Percentiles rank a stretch among this genome's conserved stretches.
Conservation (phyloP, 37 sponge, comb jelly and placozoan genomes). For the Geodia barretti region DNA sequence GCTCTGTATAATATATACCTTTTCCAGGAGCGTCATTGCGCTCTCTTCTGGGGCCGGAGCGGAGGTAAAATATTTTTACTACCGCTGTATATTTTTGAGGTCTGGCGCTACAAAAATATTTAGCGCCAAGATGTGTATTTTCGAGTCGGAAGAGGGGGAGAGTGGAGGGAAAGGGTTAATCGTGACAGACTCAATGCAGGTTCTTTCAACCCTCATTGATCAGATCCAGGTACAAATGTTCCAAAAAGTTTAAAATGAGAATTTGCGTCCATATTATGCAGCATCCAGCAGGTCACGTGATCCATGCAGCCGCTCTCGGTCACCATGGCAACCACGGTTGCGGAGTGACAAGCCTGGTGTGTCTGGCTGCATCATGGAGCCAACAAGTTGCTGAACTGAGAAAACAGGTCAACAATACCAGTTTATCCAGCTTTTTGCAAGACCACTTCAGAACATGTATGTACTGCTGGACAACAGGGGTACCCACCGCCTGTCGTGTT, state of each 20-base stretch:
- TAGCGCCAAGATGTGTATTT: not conserved
- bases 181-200: not conserved
- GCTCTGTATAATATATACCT: too few relatives aligned
- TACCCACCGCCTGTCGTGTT: not conserved
- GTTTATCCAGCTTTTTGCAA: too few relatives aligned
- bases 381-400: too few relatives aligned
- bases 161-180: not conserved
- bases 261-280: not conserved
- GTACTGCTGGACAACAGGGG: not conserved
- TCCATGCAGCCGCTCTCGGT: not conserved
- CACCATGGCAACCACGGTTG: not conserved
- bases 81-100: too few relatives aligned
- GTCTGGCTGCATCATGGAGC: not conserved
- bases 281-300: constrained; percentile 1
- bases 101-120: too few relatives aligned
- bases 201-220: not conserved
- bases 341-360: not conserved
- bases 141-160: not conserved
- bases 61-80: too few relatives aligned
- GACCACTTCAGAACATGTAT: too few relatives aligned
- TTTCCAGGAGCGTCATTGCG: not conserved
- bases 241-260: too few relatives aligned
- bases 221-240: not conserved
- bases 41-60: not conserved
- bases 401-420: not conserved